Base-by-base conservation (phyloP, 2,888 invertebrate species). In the Yponomeuta sedellus region DNA sequence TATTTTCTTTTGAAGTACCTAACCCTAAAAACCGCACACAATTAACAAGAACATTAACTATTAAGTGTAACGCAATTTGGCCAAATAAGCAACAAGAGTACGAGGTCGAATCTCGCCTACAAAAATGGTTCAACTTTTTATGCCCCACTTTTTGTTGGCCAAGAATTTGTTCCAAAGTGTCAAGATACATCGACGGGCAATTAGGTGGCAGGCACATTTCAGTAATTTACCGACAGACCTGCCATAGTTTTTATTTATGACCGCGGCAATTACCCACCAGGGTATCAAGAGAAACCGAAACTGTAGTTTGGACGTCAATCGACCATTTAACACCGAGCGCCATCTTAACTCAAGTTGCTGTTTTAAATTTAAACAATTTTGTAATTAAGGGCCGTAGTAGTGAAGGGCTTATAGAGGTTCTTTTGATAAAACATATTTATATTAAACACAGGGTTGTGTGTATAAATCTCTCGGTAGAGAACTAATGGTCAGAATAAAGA, bases 161-260 rank as follows among this genome's bases (percentile, higher is more conserved):
- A 52, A 12, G 44, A 77, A 81, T 78, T 81, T 75, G 77, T 75
- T 73, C 69, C 65, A 69, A 77, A 64, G 85, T 82, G 85, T 85
- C 83, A 86, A 82, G 74, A 77, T 76, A 75, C 81, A 75, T 77
- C 71, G 76, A 78, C 77, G 82, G 77, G 74, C 81, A 82, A 86
- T 87, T 88, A 84, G 83, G 78, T 70, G 67, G 69, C 71, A 71
- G 78, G 81, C 83, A 83, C 83, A 81, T 87, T 86, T 77, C 67
- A 58, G 74, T 83, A 78, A 83, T 67, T 64, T 69, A 44, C 64
- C 70, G 66, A 56, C 61, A 4, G 22, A 61, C 67, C 74, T 75
- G 80, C 77, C 83, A 82, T 77, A 75, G 71, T 77, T 77, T 69
- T 75, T 77, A 82, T 84, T 79, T 80, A 83, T 81, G 72, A 71